Percentiles rank a stretch among this genome's conserved stretches.
These are phyloP conservation scores for Eilema sororculum DNA, from an alignment of 2,888 invertebrate species.

Conservation along the genomic window DNA sequence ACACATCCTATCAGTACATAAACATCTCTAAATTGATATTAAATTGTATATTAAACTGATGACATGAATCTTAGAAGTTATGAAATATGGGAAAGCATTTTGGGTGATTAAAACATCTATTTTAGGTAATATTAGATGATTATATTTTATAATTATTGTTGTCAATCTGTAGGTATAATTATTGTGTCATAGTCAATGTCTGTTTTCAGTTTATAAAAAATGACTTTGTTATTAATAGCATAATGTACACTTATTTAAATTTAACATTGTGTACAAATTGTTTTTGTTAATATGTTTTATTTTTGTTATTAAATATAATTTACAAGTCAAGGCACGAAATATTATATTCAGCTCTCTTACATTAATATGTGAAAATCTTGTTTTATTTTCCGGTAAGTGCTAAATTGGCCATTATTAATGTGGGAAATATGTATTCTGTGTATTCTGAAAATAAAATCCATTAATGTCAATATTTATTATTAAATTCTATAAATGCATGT, in stretches of 20 bases:
- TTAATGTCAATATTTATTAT: constrained; percentile 36
- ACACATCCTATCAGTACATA: constrained; percentile 4
- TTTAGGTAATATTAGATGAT: neutral
- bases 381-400: neutral
- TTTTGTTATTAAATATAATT: constrained; percentile 44
- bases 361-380: constrained; percentile 5
- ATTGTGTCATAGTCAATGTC: constrained; percentile 28
- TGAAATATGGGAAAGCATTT: constrained; percentile 12
- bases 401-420: neutral
- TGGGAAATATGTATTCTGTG: constrained; percentile 16
- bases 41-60: constrained; percentile 8
- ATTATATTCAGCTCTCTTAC: constrained; percentile 32
- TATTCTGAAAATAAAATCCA: constrained; percentile 33
- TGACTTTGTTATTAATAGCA: constrained; percentile 30
- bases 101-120: neutral
- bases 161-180: constrained; percentile 20
- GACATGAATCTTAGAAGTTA: constrained; percentile 19
- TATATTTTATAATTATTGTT: constrained; percentile 23
- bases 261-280: constrained; percentile 47
- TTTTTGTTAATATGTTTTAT: constrained; percentile 53
- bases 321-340: constrained; percentile 19
- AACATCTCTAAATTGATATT: constrained; percentile 14
- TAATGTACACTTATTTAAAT: constrained; percentile 33
- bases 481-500: constrained; percentile 31
- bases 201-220: constrained; percentile 30